These are phyloP conservation scores for Erebia epiphron DNA, from an alignment of 2,888 invertebrate species.

Conservation along the genomic window DNA sequence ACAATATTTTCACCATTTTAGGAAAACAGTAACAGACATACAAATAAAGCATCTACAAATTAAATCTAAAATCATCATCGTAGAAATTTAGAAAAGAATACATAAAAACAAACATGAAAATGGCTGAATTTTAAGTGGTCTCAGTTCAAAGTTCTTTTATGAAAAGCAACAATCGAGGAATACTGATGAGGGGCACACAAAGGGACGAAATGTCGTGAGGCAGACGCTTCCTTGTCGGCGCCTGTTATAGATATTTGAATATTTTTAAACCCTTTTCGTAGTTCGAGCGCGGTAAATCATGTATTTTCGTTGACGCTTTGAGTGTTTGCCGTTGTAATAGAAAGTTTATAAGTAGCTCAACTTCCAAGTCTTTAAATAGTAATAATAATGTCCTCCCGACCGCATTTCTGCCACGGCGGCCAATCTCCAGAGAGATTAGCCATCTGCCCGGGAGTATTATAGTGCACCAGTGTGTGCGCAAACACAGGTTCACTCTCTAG, in stretches of 20 bases:
- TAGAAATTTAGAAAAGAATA: not conserved
- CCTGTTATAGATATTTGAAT: constrained; percentile 40
- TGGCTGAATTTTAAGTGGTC: constrained; percentile 37
- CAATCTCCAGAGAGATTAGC: too few species aligned
- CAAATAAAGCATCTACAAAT: not conserved
- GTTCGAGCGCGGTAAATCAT: constrained; percentile 15
- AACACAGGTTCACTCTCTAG: too few species aligned
- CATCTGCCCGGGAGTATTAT: too few species aligned
- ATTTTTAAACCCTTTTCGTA: constrained; percentile 34
- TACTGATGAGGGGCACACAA: constrained; percentile 50
- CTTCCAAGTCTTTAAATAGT: too few species aligned
- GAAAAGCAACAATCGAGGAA: constrained; percentile 45
- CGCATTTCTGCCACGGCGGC: too few species aligned
- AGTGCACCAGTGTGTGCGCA: too few species aligned
- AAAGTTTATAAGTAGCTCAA: too few species aligned
- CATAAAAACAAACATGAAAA: constrained; percentile 25
- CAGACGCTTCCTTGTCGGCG: constrained; percentile 44
- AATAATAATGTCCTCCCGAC: too few species aligned
- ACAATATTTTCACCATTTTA: not conserved
- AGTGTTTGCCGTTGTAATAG: not conserved
- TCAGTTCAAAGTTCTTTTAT: constrained; percentile 42
- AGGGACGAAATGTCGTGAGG: constrained; percentile 44
- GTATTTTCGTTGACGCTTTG: constrained; percentile 6
- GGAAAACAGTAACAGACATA: not conserved
- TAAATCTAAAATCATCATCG: too few species aligned